phyloP scores from a whole-genome alignment of 2,888 invertebrate genomes.

The Globia sparganii region DNA sequence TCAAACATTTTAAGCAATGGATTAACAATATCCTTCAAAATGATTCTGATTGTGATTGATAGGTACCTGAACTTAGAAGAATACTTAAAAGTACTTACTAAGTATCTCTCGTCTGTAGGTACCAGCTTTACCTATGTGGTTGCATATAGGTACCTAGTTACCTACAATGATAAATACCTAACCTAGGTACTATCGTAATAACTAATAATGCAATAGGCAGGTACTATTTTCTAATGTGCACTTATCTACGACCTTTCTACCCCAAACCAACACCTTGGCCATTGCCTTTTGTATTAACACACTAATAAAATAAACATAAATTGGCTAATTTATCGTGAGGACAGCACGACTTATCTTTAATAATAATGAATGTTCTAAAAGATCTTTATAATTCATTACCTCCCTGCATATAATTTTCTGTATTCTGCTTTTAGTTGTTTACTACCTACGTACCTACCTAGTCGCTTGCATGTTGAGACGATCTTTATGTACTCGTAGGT shows the following conservation, averaged over 20 bases:
- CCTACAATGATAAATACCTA: background rate
- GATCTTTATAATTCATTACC: slow-evolving; percentile 18
- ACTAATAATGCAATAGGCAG: background rate
- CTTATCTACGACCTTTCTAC: slow-evolving; percentile 20
- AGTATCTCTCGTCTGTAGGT: background rate
- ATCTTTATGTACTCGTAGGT: background rate
- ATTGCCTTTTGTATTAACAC: slow-evolving; percentile 21
- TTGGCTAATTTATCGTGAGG: slow-evolving; percentile 37
- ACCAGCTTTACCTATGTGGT: background rate
- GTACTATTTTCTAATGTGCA: background rate
- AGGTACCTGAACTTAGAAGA: background rate
- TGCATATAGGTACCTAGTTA: too few relatives aligned
- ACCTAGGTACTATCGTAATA: background rate
- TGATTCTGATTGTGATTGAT: too few relatives aligned
- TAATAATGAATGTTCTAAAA: slow-evolving; percentile 26
- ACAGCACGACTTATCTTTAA: slow-evolving; percentile 14
- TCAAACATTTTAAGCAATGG: too few relatives aligned
- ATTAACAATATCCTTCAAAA: too few relatives aligned
- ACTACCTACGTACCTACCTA: background rate
- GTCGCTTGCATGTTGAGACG: background rate
- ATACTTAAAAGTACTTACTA: background rate
- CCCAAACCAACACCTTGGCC: background rate
- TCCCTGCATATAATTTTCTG: slow-evolving; percentile 4
- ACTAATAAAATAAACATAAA: slow-evolving; percentile 42
- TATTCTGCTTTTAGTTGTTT: slow-evolving; percentile 17